Conservation (phyloP, 2,113 vertebrate genomes). For the Pithys albifrons region DNA sequence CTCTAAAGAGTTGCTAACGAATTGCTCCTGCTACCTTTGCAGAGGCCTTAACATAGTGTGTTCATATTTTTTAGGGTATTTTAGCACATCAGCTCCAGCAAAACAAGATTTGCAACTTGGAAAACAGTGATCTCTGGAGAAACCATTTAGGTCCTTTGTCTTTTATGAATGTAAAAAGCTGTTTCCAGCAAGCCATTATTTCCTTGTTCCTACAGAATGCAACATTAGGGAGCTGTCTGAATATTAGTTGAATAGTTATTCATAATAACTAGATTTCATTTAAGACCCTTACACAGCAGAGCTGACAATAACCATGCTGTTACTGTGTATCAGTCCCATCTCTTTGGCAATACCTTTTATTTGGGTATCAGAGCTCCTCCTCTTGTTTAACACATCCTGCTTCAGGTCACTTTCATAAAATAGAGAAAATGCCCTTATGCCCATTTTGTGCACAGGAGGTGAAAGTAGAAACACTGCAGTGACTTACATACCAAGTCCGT, state of each 20-base stretch:
- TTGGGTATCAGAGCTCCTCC: background rate
- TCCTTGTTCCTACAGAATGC: background rate
- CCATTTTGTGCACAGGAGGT: background rate
- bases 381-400: background rate
- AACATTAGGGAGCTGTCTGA: background rate
- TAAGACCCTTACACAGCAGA: background rate
- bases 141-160: background rate
- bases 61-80: background rate
- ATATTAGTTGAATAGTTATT: background rate
- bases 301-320: background rate
- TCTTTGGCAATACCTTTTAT: background rate
- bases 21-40: background rate
- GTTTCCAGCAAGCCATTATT: background rate
- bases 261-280: background rate
- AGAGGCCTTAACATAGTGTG: background rate
- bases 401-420: background rate
- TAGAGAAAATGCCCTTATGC: background rate
- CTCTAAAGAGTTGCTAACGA: background rate
- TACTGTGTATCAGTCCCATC: background rate
- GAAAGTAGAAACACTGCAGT: background rate
- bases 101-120: background rate
- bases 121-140: background rate
- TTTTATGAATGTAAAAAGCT: background rate
- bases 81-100: background rate
- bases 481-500: background rate